Base-by-base conservation (phyloP, 2,797 vertebrate genomes). In the Buceros bicornis region DNA sequence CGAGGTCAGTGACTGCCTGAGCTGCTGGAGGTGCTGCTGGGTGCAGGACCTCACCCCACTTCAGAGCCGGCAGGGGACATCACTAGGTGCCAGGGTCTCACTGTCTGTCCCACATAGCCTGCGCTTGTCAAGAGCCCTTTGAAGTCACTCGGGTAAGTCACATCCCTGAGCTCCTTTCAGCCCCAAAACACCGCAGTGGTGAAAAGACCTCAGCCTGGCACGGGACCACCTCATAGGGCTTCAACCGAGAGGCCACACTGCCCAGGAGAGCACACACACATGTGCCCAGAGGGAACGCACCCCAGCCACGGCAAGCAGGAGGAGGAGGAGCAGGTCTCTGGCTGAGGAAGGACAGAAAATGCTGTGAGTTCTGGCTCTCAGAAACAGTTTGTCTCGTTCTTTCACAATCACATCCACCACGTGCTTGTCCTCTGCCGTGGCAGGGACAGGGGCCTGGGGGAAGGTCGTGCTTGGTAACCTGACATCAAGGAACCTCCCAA, bases 191-290 rank as follows among this genome's bases (percentile, higher is more conserved):
- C 12, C 1, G 0, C 22, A 7, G 28, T 31, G 37, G 43, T 9
- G 16, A 62, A 74, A 45, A 66, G 17, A 14, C 5, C 65, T 47
- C 85, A 10, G 33, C 57, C 29, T 22, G 43, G 5, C 8, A 2
- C 0, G 0, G 50, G 48, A 43, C 29, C 16, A 5, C 1, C 14
- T 18, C 82, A 11, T 4, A 3, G 15, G 4, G 26, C 9, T 28
- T 18, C 35, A 25, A 2, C 24, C 7, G 0, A 26, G 45, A 69
- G 61, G 64, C 35, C 43, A 9, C 8, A 0, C 1, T 50, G 73
- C 51, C 45, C 3, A 5, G 64, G 35, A 18, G 25, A 16, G 42
- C 48, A 17, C 17, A 7, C 29, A 47, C 42, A 64, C 14, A 7
- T 11, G 29, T 33, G 43, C 29, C 79, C 13, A 61, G 31, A 29